Percentiles rank a stretch among this genome's conserved stretches.
Evolutionary conservation across 2,113 vertebrate species (phyloP).

Genomic region (Podarcis raffonei): DNA sequence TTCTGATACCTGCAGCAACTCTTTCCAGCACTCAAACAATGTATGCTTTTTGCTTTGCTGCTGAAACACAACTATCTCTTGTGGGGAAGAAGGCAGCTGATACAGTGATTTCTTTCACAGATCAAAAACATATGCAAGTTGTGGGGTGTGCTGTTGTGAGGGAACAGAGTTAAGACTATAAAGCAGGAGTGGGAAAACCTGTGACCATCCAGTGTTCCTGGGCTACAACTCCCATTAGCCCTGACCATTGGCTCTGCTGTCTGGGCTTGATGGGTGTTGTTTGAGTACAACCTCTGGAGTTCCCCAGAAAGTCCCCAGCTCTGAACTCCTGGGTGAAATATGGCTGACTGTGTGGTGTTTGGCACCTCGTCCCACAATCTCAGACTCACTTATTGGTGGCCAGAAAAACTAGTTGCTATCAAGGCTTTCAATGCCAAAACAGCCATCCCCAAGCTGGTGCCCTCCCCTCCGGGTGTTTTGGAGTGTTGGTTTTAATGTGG

Average conservation of each 20-base stretch:
- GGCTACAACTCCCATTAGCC: neutral
- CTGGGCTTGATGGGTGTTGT: neutral
- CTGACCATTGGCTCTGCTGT: neutral
- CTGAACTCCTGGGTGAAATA: neutral
- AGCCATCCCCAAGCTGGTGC: neutral
- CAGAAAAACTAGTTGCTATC: neutral
- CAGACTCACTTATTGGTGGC: neutral
- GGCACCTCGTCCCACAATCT: neutral
- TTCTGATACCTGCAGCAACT: neutral
- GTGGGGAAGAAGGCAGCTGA: neutral
- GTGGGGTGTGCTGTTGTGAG: neutral
- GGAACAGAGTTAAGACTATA: neutral
- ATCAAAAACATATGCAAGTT: neutral
- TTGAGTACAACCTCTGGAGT: neutral
- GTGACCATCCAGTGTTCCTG: neutral
- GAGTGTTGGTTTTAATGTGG: neutral
- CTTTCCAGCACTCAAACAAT: neutral
- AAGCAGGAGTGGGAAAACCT: neutral
- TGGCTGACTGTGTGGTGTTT: neutral
- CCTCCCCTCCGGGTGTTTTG: neutral
- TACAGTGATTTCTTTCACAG: too few relatives aligned
- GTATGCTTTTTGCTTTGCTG: neutral
- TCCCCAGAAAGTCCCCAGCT: neutral
- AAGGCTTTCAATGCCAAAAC: neutral
- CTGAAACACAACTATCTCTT: neutral